These are phyloP conservation scores for Botia almorhae DNA, from an alignment of 2,797 vertebrate genomes.

Conservation along the genomic window DNA sequence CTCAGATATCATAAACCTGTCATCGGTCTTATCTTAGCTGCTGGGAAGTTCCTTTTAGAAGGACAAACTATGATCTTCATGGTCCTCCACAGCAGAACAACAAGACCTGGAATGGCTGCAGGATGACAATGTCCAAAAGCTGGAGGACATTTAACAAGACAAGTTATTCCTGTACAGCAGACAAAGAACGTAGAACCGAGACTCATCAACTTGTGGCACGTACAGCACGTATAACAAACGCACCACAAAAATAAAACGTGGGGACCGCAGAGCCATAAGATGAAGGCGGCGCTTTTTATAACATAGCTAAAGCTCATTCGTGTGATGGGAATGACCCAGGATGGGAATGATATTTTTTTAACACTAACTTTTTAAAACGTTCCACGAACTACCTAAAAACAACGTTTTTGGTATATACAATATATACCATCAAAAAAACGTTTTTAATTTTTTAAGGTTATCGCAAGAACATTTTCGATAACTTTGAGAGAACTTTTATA, in stretches of 20 bases:
- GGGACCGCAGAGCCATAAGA: slow-evolving; percentile 22
- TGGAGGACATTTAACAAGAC: not conserved
- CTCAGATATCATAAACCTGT: slow-evolving; percentile 27
- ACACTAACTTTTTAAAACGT: too few species aligned
- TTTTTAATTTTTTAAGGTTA: too few species aligned
- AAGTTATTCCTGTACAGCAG: not conserved
- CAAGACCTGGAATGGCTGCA: not conserved
- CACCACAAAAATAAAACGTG: slow-evolving; percentile 10
- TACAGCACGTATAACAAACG: slow-evolving; percentile 12
- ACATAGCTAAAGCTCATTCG: slow-evolving; percentile 24
- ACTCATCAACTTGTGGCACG: not conserved
- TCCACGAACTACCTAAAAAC: too few species aligned
- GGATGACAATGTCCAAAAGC: not conserved
- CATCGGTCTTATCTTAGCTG: not conserved
- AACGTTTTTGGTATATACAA: too few species aligned
- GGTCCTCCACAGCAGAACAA: not conserved
- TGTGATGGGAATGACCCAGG: slow-evolving; percentile 8
- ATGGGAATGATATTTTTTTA: too few species aligned
- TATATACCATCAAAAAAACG: too few species aligned
- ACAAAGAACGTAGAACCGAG: not conserved
- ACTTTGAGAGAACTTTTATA: too few species aligned
- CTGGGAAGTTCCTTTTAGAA: not conserved
- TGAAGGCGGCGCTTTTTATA: slow-evolving; percentile 42
- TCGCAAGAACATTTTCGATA: too few species aligned
- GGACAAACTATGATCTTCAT: not conserved